Conservation (phyloP, 2,888 invertebrate species). For the Chironomus riparius region DNA sequence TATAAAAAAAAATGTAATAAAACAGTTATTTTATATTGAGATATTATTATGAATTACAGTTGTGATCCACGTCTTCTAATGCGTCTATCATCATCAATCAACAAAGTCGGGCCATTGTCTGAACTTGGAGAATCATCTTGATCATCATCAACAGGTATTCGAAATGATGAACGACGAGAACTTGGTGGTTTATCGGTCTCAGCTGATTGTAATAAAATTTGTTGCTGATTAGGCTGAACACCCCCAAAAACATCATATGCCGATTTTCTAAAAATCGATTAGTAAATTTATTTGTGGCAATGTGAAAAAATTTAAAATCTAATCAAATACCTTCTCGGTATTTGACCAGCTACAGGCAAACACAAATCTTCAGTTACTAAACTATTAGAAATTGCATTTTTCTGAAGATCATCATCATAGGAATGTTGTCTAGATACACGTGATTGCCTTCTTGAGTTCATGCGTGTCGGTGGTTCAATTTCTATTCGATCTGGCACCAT, state of each 20-base stretch:
- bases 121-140: constrained; percentile 47
- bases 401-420: constrained; percentile 69
- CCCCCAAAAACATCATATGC: constrained; percentile 72
- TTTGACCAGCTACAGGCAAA: constrained; percentile 59
- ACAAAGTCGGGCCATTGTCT: constrained; percentile 49
- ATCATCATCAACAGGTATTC: constrained; percentile 47
- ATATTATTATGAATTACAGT: constrained; percentile 50
- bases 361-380: constrained; percentile 40
- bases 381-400: constrained; percentile 36
- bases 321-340: constrained; percentile 55
- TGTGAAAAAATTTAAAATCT: no score
- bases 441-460: constrained; percentile 51
- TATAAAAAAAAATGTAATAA: constrained; percentile 18
- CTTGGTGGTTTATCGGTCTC: constrained; percentile 33
- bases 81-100: constrained; percentile 63
- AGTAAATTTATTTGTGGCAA: no score
- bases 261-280: constrained; percentile 50
- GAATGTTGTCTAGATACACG: constrained; percentile 67
- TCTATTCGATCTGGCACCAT: constrained; percentile 33
- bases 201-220: constrained; percentile 29
- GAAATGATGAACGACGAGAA: constrained; percentile 55
- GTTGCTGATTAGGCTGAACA: constrained; percentile 33
- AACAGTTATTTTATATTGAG: background rate
- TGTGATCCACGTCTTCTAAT: constrained; percentile 72
- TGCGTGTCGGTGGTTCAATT: constrained; percentile 38